Conservation (phyloP, 2,113 vertebrate species). For the Sciurus niger region DNA sequence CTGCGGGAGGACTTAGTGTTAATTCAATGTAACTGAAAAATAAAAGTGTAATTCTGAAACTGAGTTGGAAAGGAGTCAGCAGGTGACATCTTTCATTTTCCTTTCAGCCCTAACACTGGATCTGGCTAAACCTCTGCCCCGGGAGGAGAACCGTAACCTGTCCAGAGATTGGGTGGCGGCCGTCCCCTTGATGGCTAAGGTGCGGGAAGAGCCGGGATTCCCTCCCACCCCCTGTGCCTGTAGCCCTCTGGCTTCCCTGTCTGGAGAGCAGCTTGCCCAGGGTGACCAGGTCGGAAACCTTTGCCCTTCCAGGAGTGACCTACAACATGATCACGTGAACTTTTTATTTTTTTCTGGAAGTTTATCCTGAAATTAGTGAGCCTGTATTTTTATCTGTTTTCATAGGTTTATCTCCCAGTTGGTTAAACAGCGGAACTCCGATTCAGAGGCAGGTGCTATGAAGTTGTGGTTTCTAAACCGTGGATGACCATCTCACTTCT, state of each 20-base stretch:
- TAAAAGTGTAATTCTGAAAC: not conserved
- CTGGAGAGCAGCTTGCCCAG: no score
- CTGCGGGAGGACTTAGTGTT: not conserved
- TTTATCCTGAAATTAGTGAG: not conserved
- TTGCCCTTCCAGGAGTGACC: not conserved
- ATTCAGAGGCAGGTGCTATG: not conserved
- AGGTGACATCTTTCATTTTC: not conserved
- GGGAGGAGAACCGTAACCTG: not conserved
- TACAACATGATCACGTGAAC: no score
- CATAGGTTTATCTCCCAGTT: not conserved
- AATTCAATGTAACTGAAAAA: no score
- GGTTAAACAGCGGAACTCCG: not conserved
- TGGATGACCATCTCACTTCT: not conserved
- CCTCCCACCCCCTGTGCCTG: fast-evolving
- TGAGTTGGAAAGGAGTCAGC: not conserved
- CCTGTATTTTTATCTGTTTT: not conserved
- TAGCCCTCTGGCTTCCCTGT: not conserved
- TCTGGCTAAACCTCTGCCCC: not conserved
- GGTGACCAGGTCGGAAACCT: not conserved
- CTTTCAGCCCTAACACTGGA: not conserved
- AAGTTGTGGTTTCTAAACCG: not conserved
- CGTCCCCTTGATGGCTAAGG: no score
- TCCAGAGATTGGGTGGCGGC: fast-evolving
- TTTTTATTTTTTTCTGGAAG: no score
- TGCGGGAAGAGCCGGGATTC: not conserved